Conservation (phyloP, 2,888 invertebrate genomes). For the Scelioninae gen. 2 region DNA sequence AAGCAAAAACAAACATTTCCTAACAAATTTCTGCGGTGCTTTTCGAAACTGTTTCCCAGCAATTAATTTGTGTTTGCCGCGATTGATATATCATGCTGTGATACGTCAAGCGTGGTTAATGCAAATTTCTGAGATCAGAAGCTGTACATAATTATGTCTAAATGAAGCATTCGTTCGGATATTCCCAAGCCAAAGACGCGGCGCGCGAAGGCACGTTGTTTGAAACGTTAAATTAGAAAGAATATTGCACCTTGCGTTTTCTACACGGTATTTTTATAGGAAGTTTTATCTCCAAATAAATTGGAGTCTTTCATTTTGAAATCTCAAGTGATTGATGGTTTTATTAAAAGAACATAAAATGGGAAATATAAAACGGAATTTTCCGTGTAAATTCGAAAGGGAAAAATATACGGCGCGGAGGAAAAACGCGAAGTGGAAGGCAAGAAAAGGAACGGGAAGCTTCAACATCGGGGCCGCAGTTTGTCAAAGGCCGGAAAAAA, state of each 20-base stretch:
- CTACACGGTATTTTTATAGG: slow-evolving; percentile 34
- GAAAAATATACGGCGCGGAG: slow-evolving; percentile 19
- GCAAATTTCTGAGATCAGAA: slow-evolving; percentile 41
- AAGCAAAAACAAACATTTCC: background rate
- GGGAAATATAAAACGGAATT: slow-evolving; percentile 47
- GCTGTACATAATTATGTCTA: slow-evolving; percentile 45
- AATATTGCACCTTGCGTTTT: slow-evolving; percentile 40
- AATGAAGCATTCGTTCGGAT: slow-evolving; percentile 47
- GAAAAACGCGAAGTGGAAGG: slow-evolving; percentile 18
- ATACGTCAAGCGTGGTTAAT: slow-evolving; percentile 39
- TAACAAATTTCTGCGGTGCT: slow-evolving; percentile 1
- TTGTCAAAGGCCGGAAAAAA: slow-evolving; percentile 50
- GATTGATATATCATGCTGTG: slow-evolving; percentile 44
- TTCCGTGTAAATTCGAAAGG: slow-evolving; percentile 51
- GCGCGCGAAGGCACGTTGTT: slow-evolving; percentile 28
- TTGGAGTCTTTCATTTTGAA: slow-evolving; percentile 48
- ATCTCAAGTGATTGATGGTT: slow-evolving; percentile 54
- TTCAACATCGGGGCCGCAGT: slow-evolving; percentile 33
- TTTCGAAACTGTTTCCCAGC: slow-evolving; percentile 24
- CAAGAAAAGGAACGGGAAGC: slow-evolving; percentile 11
- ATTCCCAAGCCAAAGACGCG: slow-evolving; percentile 30
- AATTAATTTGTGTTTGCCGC: slow-evolving; percentile 36
- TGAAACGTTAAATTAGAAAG: slow-evolving; percentile 34
- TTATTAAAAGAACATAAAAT: slow-evolving; percentile 56
- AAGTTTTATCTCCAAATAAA: slow-evolving; percentile 45